phyloP scores from a whole-genome alignment of 2,888 invertebrate species.

The Ametastegia equiseti region DNA sequence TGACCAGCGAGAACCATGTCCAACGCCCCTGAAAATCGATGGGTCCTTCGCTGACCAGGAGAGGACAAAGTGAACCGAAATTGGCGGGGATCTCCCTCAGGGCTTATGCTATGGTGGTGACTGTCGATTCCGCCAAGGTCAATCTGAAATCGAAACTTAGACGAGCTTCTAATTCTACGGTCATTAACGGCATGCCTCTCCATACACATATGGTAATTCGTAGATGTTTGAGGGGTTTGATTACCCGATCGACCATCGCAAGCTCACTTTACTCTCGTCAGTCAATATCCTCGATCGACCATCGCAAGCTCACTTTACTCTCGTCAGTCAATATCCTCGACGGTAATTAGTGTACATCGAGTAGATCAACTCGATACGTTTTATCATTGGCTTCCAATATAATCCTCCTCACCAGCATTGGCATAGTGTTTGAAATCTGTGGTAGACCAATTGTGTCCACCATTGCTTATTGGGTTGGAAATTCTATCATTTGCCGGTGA shows the following conservation, averaged over 20 bases:
- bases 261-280: conserved; percentile 32
- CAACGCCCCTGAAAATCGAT: conserved; percentile 67
- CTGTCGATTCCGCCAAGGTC: conserved; percentile 21
- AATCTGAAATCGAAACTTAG: conserved; percentile 11
- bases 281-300: not conserved
- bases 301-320: conserved; percentile 22
- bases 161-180: conserved; percentile 10
- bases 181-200: conserved; percentile 19
- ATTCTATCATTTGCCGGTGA: not conserved
- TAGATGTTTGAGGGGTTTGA: not conserved
- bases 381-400: not conserved
- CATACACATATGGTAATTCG: not conserved
- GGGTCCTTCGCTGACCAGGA: conserved; percentile 57
- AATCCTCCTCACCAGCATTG: not conserved
- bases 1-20: conserved; percentile 62
- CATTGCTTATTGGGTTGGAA: not conserved
- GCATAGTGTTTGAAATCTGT: not conserved
- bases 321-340: conserved; percentile 14
- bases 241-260: not conserved
- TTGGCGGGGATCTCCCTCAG: conserved; percentile 23
- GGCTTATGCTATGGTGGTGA: not conserved
- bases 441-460: not conserved
- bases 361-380: not conserved
- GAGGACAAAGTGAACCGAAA: conserved; percentile 52
- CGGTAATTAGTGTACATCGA: conserved; percentile 14